These are phyloP conservation scores for Danionella cerebrum DNA, from an alignment of 2,113 vertebrate species.

Conservation along the genomic window DNA sequence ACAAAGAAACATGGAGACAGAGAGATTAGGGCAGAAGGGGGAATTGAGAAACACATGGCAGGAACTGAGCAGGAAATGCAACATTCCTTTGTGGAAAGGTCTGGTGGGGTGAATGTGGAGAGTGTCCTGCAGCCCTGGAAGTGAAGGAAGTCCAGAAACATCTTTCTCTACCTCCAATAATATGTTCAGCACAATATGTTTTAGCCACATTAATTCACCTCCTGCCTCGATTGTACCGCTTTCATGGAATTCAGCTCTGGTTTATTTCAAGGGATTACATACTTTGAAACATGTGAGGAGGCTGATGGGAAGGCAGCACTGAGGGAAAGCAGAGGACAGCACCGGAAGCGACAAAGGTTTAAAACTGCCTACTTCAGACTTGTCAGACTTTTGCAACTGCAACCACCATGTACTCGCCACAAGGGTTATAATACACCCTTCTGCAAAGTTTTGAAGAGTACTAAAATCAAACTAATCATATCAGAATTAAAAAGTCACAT, in stretches of 20 bases:
- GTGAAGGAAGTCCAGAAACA: slow-evolving; percentile 39
- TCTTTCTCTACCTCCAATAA: slow-evolving; percentile 22
- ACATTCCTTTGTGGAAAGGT: slow-evolving; percentile 48
- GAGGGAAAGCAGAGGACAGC: slow-evolving; percentile 20
- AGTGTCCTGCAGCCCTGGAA: slow-evolving; percentile 23
- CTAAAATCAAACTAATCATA: no score
- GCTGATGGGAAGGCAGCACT: slow-evolving; percentile 7
- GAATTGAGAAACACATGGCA: slow-evolving; percentile 47
- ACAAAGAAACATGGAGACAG: slow-evolving; percentile 20
- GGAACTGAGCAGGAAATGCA: slow-evolving; percentile 51
- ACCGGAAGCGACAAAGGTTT: neutral
- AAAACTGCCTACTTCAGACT: neutral
- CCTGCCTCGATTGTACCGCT: slow-evolving; percentile 1
- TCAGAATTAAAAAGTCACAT: no score
- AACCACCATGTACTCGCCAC: no score
- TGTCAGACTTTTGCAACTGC: no score
- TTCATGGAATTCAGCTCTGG: slow-evolving; percentile 8
- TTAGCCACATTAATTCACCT: slow-evolving; percentile 7
- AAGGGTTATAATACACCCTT: no score
- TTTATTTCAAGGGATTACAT: slow-evolving; percentile 37
- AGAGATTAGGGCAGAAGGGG: slow-evolving; percentile 24
- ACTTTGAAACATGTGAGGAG: slow-evolving; percentile 29
- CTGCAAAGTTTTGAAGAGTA: no score
- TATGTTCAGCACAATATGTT: slow-evolving; percentile 22
- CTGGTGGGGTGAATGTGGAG: slow-evolving; percentile 31